Evolutionary conservation across 2,113 vertebrate species (phyloP), one percentile per base, ranked within the genome.

Genomic region (Axis porcinus): DNA sequence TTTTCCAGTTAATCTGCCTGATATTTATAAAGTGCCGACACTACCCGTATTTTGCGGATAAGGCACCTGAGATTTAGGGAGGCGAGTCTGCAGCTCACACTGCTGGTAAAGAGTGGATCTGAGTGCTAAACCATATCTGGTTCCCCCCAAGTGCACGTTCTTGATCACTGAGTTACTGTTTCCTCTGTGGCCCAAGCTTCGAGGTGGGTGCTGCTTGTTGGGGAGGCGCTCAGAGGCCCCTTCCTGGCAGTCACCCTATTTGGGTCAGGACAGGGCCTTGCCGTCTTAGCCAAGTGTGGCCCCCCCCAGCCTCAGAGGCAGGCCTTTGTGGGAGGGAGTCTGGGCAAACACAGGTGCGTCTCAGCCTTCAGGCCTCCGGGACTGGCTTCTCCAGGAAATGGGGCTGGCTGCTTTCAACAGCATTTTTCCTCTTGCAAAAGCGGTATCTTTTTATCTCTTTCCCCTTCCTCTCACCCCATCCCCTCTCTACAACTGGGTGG

Each of bases 331-430:
- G 13, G 3, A 28, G 64, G 95, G 64, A n/a, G n/a, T 50, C 40
- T 28, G 95, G 96, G 88, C 95, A 95, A 96, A 96, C 89, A 93
- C 89, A 97, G 96, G 97, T 97, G 96, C 60, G 15, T 92, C n/a
- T 95, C 82, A 45, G 87, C 84, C 54, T 70, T 30, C 14, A 8
- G 58, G 13, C 47, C 62, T 6, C 55, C 0, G 30, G 86, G 55
- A 45, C 0, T 0, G 28, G 60, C 92, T 92, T 96, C 86, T 7
- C n/a, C 93, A 95, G 95, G 97, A 96, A 98, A 15, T 90, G 36
- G 3, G 9, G 16, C 57, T 92, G 96, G 33, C 95, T 97, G 84
- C 84, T 98, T 97, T 97, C 83, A 14, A 43, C 92, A 96, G 78
- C 6, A 19, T 86, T 97, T 94, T 98, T 96, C 91, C 57, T 30